These are phyloP conservation scores for Drosophila borborema DNA, from an alignment of 2,888 invertebrate genomes.

Conservation along the genomic window DNA sequence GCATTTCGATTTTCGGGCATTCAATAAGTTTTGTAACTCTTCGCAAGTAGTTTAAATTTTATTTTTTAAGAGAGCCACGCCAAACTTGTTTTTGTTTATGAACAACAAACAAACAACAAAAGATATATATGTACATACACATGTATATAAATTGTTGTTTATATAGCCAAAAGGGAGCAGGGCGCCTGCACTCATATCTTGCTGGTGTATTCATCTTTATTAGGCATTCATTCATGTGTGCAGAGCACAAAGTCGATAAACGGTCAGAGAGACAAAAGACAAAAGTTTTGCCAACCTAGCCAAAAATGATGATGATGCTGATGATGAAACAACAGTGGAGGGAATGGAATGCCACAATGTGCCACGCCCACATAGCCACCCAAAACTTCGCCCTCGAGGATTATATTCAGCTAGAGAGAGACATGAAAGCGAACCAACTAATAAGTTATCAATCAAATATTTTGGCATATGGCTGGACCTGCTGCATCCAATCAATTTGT, in stretches of 20 bases:
- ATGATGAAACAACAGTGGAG: slow-evolving; percentile 22
- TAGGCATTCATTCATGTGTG: slow-evolving; percentile 77
- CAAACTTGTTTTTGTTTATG: slow-evolving; percentile 51
- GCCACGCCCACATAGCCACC: slow-evolving; percentile 4
- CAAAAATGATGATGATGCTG: slow-evolving; percentile 51
- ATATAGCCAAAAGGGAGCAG: slow-evolving; percentile 2
- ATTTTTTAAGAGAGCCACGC: neutral
- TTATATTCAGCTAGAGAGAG: slow-evolving; percentile 37
- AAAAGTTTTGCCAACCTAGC: slow-evolving; percentile 69
- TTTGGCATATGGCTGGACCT: slow-evolving; percentile 71
- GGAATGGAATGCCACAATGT: neutral
- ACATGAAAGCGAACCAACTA: slow-evolving; percentile 68
- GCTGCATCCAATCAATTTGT: slow-evolving; percentile 64
- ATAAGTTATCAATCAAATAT: slow-evolving; percentile 80
- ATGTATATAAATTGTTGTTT: slow-evolving; percentile 25
- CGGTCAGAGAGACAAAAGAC: slow-evolving; percentile 54
- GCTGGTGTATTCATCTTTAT: slow-evolving; percentile 75
- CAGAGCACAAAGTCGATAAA: slow-evolving; percentile 53
- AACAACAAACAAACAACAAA: slow-evolving; percentile 13
- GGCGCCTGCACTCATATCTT: slow-evolving; percentile 31
- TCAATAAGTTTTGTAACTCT: slow-evolving; percentile 65
- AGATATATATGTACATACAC: neutral
- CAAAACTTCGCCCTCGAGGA: slow-evolving; percentile 29
- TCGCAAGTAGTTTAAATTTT: slow-evolving; percentile 50
- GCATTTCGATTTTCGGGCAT: slow-evolving; percentile 55